Percentiles rank a stretch among this genome's conserved stretches.
Evolutionary conservation across 2,797 vertebrate genomes (phyloP).

Genomic region (Tamandua tetradactyla): DNA sequence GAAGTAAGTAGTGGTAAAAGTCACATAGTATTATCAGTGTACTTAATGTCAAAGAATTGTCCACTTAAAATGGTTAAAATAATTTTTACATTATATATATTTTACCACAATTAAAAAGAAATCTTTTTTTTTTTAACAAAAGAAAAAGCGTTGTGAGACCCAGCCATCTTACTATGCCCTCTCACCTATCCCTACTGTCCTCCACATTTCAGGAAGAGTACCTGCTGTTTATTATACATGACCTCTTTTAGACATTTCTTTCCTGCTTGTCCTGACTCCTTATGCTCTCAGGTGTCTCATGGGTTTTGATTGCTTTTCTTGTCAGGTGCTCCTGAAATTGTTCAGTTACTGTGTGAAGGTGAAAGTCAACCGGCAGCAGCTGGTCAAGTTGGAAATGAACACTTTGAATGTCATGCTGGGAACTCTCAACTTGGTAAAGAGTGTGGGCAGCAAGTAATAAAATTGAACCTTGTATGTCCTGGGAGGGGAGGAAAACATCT

Average conservation of each 20-base stretch:
- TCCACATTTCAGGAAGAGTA: background rate
- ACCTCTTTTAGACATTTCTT: background rate
- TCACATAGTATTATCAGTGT: too few species aligned
- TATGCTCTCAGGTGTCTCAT: background rate
- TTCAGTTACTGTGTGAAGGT: conserved; percentile 99
- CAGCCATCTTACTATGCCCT: background rate
- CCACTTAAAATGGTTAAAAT: too few species aligned
- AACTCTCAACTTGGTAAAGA: conserved; percentile 95
- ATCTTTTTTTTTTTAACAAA: too few species aligned
- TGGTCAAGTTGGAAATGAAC: conserved; percentile 99
- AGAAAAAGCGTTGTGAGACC: background rate
- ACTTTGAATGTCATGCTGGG: conserved; percentile 99
- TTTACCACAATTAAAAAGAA: too few species aligned
- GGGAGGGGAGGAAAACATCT: background rate
- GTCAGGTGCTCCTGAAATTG: conserved; percentile 95
- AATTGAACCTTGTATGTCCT: background rate
- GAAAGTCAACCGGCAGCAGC: conserved; percentile 97
- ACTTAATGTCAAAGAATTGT: too few species aligned
- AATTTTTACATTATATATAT: too few species aligned
- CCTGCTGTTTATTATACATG: background rate
- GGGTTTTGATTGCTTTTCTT: conserved; percentile 49
- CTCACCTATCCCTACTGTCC: background rate
- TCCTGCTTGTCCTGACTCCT: background rate
- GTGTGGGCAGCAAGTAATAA: background rate
- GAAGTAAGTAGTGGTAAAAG: too few species aligned